Evolutionary conservation across 2,888 invertebrate genomes (phyloP), one percentile per base, ranked within the genome.

Genomic region (Agrilus mali): DNA sequence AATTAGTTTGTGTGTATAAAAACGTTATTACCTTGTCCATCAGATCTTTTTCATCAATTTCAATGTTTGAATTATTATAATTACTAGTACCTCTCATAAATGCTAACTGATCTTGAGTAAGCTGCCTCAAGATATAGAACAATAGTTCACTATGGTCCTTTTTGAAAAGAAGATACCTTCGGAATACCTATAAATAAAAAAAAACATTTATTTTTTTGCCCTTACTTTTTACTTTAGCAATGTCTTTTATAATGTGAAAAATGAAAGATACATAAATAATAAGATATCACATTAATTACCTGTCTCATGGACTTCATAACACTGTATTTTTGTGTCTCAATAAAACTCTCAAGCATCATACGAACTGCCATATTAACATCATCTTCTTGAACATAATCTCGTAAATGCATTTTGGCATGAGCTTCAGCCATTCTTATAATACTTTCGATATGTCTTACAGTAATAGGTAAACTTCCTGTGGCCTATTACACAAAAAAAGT

Each of bases 351-450:
- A 43, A 99, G 74, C 84, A 94, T 89, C 73, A 95, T 90, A 43
- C 94, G 74, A 48, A 97, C 94, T 27, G 98, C 95, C 79, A 96
- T 85, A 68, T 95, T 94, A 8, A 99, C 93, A 66, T 99, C 98
- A 47, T 86, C 87, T 58, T 98, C 97, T 50, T 78, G 73, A 5
- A 93, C 92, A 57, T 84, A 86, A 54, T 88, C 82, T 0, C 97
- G 77, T 17, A 99, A 72, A 69, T 97, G 95, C 78, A 99, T 87
- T 48, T 88, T 82, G 0, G 98, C 97, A 68, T 95, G 89, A 0
- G 97, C 90, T 65, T 99, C 98, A 0, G 96, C 78, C 87, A 98
- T 90, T 36, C 98, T 82, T 55, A 98, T 96, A 65, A 99, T 92
- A 63, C 89, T 88, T 71, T 98, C 98, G 52, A 99, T 93, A 63